These are phyloP conservation scores for Bellardia bayeri DNA, from an alignment of 2,888 invertebrate species.

Conservation along the genomic window DNA sequence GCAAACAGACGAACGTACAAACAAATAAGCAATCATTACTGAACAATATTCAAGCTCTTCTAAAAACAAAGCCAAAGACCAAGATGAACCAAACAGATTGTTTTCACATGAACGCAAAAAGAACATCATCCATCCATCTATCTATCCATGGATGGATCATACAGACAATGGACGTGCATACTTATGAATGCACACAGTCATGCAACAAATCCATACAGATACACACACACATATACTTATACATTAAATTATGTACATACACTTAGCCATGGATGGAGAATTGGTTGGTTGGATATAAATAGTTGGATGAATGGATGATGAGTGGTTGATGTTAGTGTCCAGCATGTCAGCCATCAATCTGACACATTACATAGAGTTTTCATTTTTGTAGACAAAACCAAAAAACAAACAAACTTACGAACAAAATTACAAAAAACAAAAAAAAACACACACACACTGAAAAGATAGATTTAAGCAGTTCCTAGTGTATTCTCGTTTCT, in stretches of 20 bases:
- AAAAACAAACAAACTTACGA: slow-evolving; percentile 53
- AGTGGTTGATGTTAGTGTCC: slow-evolving; percentile 73
- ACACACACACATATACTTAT: slow-evolving; percentile 1
- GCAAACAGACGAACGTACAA: slow-evolving; percentile 32
- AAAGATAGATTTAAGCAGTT: slow-evolving; percentile 64
- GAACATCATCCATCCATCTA: slow-evolving; percentile 48
- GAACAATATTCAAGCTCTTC: slow-evolving; percentile 65
- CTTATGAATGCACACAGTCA: slow-evolving; percentile 44
- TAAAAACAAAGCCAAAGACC: slow-evolving; percentile 21
- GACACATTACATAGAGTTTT: slow-evolving; percentile 71
- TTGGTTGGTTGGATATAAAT: slow-evolving; percentile 33
- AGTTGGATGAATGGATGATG: slow-evolving; percentile 63
- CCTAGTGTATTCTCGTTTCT: not conserved
- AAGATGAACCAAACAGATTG: slow-evolving; percentile 67
- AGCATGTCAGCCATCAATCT: slow-evolving; percentile 74
- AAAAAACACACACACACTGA: not conserved
- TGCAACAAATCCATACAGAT: not conserved
- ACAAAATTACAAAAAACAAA: slow-evolving; percentile 19
- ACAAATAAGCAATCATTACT: slow-evolving; percentile 71
- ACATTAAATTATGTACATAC: not conserved
- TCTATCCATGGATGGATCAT: slow-evolving; percentile 51
- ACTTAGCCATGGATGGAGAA: slow-evolving; percentile 7
- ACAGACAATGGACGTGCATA: slow-evolving; percentile 53
- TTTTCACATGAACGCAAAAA: slow-evolving; percentile 60
- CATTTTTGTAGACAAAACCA: slow-evolving; percentile 65